phyloP scores from a whole-genome alignment of 2,888 invertebrate species.

The Dimorphilus gyrociliatus region DNA sequence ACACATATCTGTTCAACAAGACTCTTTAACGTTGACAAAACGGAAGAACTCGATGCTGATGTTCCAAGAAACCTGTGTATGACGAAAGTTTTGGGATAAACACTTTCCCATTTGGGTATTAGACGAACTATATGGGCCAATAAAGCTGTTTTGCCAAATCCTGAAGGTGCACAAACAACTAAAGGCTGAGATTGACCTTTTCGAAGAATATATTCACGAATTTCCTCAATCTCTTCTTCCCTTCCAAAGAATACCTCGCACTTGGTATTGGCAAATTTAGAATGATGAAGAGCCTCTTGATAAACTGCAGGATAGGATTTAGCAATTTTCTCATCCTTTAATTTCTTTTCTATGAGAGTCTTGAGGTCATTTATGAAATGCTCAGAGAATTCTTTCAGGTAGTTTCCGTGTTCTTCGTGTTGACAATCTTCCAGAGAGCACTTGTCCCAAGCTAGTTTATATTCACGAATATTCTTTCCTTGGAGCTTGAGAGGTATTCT shows the following conservation, averaged over 20 bases:
- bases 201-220: slow-evolving; percentile 5
- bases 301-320: no score
- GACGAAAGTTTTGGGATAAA: slow-evolving; percentile 6
- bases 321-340: no score
- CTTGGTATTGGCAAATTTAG: slow-evolving; percentile 8
- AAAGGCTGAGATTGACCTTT: slow-evolving; percentile 4
- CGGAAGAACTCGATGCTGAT: slow-evolving; percentile 15
- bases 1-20: slow-evolving; percentile 12
- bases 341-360: slow-evolving; percentile 4
- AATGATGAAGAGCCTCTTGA: slow-evolving; percentile 10
- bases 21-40: slow-evolving; percentile 11
- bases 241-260: slow-evolving; percentile 11
- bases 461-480: slow-evolving; percentile 3
- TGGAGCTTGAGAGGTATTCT: slow-evolving; percentile 4
- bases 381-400: slow-evolving; percentile 7
- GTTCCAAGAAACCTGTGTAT: slow-evolving; percentile 17
- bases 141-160: slow-evolving; percentile 12
- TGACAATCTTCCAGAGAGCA: slow-evolving; percentile 6
- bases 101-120: slow-evolving; percentile 6
- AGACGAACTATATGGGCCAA: slow-evolving; percentile 7
- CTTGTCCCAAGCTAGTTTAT: slow-evolving; percentile 6
- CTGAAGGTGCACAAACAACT: slow-evolving; percentile 10
- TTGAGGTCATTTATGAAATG: slow-evolving; percentile 9
- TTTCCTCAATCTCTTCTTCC: slow-evolving; percentile 6
- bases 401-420: slow-evolving; percentile 5